phyloP scores from a whole-genome alignment of 2,113 vertebrate genomes.

The Antennarius striatus region DNA sequence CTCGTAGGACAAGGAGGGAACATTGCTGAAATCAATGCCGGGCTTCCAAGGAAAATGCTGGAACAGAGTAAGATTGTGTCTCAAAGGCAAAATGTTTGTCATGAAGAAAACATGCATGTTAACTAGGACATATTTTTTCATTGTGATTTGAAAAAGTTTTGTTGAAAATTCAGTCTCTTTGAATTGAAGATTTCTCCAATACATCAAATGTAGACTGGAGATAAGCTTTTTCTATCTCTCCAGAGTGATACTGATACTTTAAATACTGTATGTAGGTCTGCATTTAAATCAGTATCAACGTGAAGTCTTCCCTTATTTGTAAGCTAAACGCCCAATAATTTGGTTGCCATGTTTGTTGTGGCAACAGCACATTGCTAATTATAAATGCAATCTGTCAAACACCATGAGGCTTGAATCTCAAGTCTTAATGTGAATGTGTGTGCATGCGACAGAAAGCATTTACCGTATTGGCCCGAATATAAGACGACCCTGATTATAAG shows the following conservation, averaged over 20 bases:
- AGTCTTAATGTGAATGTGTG: too few species aligned
- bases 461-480: too few species aligned
- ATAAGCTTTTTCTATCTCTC: neutral
- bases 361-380: slow-evolving; percentile 39
- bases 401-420: slow-evolving; percentile 2
- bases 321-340: neutral
- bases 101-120: neutral
- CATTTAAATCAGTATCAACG: neutral
- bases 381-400: slow-evolving; percentile 21
- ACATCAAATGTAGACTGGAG: too few species aligned
- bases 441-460: too few species aligned
- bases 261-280: neutral
- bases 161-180: neutral
- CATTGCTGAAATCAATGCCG: slow-evolving; percentile 79
- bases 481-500: too few species aligned
- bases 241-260: neutral
- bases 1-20: slow-evolving; percentile 86
- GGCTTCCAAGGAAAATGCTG: slow-evolving; percentile 41
- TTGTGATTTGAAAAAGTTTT: neutral
- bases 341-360: slow-evolving; percentile 49
- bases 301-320: neutral
- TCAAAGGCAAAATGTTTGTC: neutral
- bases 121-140: neutral
- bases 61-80: slow-evolving; percentile 62
- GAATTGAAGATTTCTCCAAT: too few species aligned